phyloP scores from a whole-genome alignment of 1,140 invertebrate species.

The Periplaneta americana region DNA sequence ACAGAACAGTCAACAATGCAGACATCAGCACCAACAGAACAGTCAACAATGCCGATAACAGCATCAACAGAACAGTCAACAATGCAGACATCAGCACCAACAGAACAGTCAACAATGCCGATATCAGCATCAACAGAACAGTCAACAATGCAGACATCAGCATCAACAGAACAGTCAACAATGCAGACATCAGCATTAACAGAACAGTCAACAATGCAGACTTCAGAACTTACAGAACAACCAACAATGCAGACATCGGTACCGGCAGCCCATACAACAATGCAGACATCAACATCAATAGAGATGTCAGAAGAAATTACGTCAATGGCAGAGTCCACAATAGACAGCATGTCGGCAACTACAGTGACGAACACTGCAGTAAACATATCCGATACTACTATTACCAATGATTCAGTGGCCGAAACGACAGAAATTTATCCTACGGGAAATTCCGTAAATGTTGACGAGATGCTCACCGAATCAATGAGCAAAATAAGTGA shows the following conservation, averaged over 20 bases:
- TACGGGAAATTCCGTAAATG: background rate
- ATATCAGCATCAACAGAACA: background rate
- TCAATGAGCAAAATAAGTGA: background rate
- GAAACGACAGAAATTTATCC: background rate
- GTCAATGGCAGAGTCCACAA: background rate
- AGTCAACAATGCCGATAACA: constrained; percentile 2
- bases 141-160: background rate
- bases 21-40: constrained; percentile 1
- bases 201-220: background rate
- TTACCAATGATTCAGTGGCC: background rate
- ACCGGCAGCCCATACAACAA: background rate
- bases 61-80: background rate
- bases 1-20: background rate
- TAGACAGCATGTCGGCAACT: too few relatives aligned
- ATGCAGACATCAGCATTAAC: background rate
- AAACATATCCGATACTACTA: background rate
- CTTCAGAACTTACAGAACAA: background rate
- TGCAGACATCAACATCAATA: background rate
- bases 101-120: background rate
- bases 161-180: background rate
- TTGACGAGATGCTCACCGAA: background rate
- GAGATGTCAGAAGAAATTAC: background rate
- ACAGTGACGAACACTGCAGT: background rate
- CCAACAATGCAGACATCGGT: background rate
- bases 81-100: background rate